phyloP scores from a whole-genome alignment of 2,888 invertebrate genomes.

The Mongoloraphidia duomilia region DNA sequence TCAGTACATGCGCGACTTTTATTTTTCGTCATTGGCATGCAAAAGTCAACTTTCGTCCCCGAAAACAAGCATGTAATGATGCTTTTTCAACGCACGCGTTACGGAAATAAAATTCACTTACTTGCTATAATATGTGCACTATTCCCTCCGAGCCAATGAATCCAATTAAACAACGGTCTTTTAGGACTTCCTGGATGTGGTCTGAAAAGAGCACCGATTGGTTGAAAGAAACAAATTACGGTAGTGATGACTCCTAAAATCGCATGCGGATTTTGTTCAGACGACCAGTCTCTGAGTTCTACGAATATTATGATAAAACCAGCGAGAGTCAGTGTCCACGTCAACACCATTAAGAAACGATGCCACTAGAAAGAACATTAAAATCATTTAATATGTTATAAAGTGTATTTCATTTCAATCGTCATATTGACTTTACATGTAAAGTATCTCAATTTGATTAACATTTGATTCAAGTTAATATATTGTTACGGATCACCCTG shows the following conservation, averaged over 20 bases:
- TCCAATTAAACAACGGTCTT: conserved; percentile 79
- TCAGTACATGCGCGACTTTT: no score
- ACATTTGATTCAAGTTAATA: no score
- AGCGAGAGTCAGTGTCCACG: conserved; percentile 63
- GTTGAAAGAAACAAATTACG: conserved; percentile 68
- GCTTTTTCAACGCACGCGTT: no score
- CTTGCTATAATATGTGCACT: conserved; percentile 74
- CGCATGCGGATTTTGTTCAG: conserved; percentile 65
- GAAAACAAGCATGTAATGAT: no score
- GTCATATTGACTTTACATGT: no score
- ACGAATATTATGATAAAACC: conserved; percentile 73
- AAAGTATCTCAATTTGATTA: no score
- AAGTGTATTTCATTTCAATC: no score
- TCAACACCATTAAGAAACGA: conserved; percentile 67
- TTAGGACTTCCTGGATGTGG: conserved; percentile 70
- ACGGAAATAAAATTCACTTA: conserved; percentile 33
- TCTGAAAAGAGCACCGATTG: conserved; percentile 73
- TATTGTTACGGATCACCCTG: no score
- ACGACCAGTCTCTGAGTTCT: conserved; percentile 61
- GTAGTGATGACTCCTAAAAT: conserved; percentile 68
- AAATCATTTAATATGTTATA: conserved; percentile 4
- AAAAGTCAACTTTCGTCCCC: no score
- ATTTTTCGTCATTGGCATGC: no score
- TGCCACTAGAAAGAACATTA: conserved; percentile 51
- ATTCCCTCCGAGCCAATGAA: conserved; percentile 81